Conservation (phyloP, 2,888 invertebrate genomes). For the Drosophila histrio region DNA sequence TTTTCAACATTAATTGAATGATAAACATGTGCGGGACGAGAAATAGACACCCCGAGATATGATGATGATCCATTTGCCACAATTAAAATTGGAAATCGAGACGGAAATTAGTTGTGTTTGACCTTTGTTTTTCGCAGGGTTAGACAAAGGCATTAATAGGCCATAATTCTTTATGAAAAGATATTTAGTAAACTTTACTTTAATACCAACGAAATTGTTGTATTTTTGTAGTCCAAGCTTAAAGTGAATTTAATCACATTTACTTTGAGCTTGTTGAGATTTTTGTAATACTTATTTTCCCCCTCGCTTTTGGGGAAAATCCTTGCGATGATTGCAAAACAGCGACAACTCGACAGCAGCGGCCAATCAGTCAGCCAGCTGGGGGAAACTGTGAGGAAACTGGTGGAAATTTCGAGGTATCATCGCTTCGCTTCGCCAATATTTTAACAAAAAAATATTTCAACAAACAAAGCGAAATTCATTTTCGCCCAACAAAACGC, state of each 20-base stretch:
- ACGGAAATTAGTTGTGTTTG: conserved; percentile 57
- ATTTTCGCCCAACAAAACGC: conserved; percentile 48
- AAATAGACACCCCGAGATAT: conserved; percentile 5
- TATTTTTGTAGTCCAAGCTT: neutral
- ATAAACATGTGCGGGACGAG: conserved; percentile 15
- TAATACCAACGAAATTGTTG: neutral
- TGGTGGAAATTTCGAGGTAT: neutral
- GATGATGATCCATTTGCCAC: conserved; percentile 60
- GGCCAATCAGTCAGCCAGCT: conserved; percentile 67
- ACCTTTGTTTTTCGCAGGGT: conserved; percentile 54
- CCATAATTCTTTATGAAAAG: neutral
- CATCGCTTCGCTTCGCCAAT: conserved; percentile 49
- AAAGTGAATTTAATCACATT: conserved; percentile 34
- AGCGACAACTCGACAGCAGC: conserved; percentile 44
- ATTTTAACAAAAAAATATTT: conserved; percentile 65
- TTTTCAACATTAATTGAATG: conserved; percentile 66
- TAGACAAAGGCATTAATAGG: conserved; percentile 29
- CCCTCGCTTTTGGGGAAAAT: conserved; percentile 17
- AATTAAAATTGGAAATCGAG: conserved; percentile 60
- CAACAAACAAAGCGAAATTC: conserved; percentile 76
- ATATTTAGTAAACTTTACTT: neutral
- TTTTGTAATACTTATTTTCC: conserved; percentile 45
- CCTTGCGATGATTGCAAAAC: conserved; percentile 43
- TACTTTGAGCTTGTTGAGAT: conserved; percentile 58
- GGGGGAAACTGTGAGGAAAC: neutral